Evolutionary conservation across 2,797 vertebrate species (phyloP), one percentile per base, ranked within the genome.

Genomic region (Rhyacichthys aspro): DNA sequence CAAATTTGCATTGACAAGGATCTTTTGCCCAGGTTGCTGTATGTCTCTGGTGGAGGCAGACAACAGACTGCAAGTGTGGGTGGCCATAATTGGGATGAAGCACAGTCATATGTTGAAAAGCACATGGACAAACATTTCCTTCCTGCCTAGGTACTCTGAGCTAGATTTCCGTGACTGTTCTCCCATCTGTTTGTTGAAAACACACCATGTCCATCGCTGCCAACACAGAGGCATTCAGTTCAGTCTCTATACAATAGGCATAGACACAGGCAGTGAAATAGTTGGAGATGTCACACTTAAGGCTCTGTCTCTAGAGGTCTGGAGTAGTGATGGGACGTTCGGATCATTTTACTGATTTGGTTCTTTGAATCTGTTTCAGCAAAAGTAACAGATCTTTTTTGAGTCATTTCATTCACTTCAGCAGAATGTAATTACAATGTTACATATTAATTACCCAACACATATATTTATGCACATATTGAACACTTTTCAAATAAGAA

Each of bases 161-260:
- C 7, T 43, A 36, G 14, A 57, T 50, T 58, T 45, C 48, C 16
- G 16, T 28, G 36, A 43, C 8, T 18, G 12, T 33, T 16, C 37
- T 38, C 57, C 57, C 18, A 55, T 52, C 63, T 55, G 36, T 23
- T 58, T 11, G 36, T 65, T 19, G 12, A 36, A 50, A 63, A 54
- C 37, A n/a, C 1, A 39, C 3, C 15, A 34, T 38, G 17, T 37
- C 41, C 8, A 18, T 63, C 15, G 41, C 9, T 42, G 43, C 46
- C 50, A 55, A 49, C 41, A 16, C 7, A 0, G 8, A 53, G 42
- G 15, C 4, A 1, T 42, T 9, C 1, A 0, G n/a, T 45, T 34
- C 23, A n/a, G 11, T 34, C 38, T 36, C 36, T 36, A 28, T 14
- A 12, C 15, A 43, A 23, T 23, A 23, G 2, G 5, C 5, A 23